phyloP scores from a whole-genome alignment of 1,140 invertebrate species.

The Hydropsyche tenuis region DNA sequence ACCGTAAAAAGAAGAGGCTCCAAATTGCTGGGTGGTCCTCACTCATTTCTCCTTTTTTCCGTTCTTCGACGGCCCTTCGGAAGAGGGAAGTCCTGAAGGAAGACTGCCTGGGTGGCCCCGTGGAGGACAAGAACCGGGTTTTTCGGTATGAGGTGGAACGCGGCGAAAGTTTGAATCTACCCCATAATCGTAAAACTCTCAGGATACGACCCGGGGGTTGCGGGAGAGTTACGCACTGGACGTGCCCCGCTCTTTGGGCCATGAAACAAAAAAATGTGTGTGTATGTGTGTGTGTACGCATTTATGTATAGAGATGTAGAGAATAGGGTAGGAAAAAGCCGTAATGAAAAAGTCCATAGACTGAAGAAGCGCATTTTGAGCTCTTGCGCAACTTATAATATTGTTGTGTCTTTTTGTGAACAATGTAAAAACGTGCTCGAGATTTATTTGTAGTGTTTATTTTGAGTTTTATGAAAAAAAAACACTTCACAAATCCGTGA shows the following conservation, averaged over 20 bases:
- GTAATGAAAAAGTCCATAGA: constrained; percentile 31
- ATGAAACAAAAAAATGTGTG: constrained; percentile 25
- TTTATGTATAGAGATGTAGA: too few species aligned
- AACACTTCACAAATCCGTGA: too few species aligned
- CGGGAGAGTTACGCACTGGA: constrained; percentile 47
- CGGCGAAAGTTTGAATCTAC: constrained; percentile 46
- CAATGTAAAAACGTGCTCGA: too few species aligned
- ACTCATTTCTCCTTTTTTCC: neutral
- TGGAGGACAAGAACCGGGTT: neutral
- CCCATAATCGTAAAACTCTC: constrained; percentile 49
- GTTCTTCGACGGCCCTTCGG: neutral
- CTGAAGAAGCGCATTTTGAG: constrained; percentile 12
- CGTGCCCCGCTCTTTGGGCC: constrained; percentile 39
- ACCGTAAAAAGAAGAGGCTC: constrained; percentile 37
- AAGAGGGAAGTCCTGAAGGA: neutral
- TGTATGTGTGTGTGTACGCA: too few species aligned
- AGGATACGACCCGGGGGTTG: constrained; percentile 38
- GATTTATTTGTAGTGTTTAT: too few species aligned
- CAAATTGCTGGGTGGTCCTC: constrained; percentile 9
- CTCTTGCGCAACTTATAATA: too few species aligned
- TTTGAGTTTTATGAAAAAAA: too few species aligned
- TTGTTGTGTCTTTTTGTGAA: too few species aligned
- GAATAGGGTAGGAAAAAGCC: constrained; percentile 16
- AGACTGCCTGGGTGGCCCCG: neutral
- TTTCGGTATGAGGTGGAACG: constrained; percentile 18